These are phyloP conservation scores for Crocallis elinguaria DNA, from an alignment of 2,888 invertebrate genomes.

Conservation along the genomic window DNA sequence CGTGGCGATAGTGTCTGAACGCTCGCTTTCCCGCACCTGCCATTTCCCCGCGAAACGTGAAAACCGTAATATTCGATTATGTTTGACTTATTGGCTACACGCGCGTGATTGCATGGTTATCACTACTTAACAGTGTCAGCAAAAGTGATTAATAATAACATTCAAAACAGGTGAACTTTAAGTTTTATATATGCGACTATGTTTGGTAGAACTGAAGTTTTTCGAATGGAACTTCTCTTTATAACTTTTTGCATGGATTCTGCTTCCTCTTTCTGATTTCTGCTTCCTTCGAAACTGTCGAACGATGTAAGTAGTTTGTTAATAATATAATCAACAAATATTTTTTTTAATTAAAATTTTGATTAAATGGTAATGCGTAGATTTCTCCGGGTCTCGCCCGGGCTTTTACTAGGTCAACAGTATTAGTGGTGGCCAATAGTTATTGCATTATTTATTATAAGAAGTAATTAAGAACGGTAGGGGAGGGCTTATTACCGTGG, in stretches of 20 bases:
- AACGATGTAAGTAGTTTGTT: constrained; percentile 27
- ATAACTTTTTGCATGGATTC: constrained; percentile 39
- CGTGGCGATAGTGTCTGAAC: constrained; percentile 49
- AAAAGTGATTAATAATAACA: constrained; percentile 74
- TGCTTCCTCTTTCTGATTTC: constrained; percentile 38
- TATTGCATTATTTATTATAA: too few relatives aligned
- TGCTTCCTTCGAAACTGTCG: constrained; percentile 27
- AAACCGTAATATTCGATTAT: constrained; percentile 39
- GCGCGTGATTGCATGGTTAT: constrained; percentile 70
- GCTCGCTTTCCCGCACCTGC: constrained; percentile 32
- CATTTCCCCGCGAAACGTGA: constrained; percentile 36
- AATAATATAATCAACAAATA: too few relatives aligned
- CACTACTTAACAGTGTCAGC: constrained; percentile 68
- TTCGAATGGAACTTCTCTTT: constrained; percentile 32
- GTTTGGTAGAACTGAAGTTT: constrained; percentile 61
- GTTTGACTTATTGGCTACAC: constrained; percentile 59
- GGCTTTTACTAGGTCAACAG: too few relatives aligned
- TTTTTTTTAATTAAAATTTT: too few relatives aligned
- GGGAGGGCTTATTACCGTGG: too few relatives aligned
- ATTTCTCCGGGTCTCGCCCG: too few relatives aligned
- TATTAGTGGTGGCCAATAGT: too few relatives aligned
- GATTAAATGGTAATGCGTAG: too few relatives aligned
- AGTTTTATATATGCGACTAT: constrained; percentile 54
- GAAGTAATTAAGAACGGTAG: too few relatives aligned
- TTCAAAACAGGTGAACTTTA: constrained; percentile 71